These are phyloP conservation scores for Arvicola amphibius DNA, from an alignment of 2,797 vertebrate genomes.

Conservation along the genomic window DNA sequence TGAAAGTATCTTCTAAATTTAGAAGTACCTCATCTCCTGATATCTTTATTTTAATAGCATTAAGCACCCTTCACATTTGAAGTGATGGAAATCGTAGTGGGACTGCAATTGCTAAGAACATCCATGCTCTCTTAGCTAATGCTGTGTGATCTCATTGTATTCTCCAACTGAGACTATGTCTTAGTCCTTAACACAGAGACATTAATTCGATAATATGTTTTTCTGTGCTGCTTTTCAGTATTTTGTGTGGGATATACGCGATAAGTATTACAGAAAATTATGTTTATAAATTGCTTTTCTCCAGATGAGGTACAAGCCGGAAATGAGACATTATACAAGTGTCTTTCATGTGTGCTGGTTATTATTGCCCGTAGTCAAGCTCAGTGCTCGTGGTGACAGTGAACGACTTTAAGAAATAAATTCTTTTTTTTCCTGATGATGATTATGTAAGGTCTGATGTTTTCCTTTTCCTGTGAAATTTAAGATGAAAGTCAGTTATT, in stretches of 20 bases:
- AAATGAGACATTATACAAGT: not conserved
- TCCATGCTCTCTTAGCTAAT: not conserved
- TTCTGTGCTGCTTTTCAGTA: not conserved
- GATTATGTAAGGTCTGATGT: constrained; percentile 2
- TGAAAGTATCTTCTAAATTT: constrained; percentile 65
- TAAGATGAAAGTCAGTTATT: not conserved
- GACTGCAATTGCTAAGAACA: constrained; percentile 4
- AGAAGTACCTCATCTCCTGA: constrained; percentile 50
- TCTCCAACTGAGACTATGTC: constrained; percentile 33
- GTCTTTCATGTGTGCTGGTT: not conserved
- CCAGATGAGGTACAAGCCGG: not conserved
- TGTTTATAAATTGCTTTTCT: constrained; percentile 28
- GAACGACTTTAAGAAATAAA: not conserved
- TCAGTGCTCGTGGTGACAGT: not conserved
- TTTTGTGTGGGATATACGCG: not conserved
- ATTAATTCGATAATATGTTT: not conserved
- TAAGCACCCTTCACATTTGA: constrained; percentile 49
- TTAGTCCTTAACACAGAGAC: not conserved
- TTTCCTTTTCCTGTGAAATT: constrained; percentile 23
- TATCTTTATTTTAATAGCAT: constrained; percentile 49
- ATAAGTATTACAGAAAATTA: not conserved
- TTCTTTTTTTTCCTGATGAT: not conserved
- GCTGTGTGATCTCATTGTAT: not conserved
- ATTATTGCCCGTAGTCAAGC: not conserved
- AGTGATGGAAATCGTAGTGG: constrained; percentile 43